Base-by-base conservation (phyloP, 35 echinoderm and acorn worm species). In the Eucidaris tribuloides region DNA sequence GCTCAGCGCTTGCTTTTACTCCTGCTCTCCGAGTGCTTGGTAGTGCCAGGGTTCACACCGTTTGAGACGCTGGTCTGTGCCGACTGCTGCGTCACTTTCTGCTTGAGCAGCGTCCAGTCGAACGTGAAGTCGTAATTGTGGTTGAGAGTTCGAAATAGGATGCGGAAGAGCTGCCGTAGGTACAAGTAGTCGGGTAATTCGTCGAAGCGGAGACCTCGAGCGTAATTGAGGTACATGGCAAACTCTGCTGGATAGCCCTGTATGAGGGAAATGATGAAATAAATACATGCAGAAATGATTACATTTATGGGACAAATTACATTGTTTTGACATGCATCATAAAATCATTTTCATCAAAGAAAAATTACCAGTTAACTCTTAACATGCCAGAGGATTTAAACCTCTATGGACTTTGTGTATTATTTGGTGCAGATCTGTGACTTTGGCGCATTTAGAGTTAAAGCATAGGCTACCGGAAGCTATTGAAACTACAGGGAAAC, bases 221-320 rank as follows among this genome's bases (percentile, higher is more conserved):
- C 82, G 46, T 93, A 98, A 71, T 98, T 98, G 61, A 98, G 87
- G 68, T 98, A 98, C 95, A 98, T 98, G 77, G 95, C 90, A 98
- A 98, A 98, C 82, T 98, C 95, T 20, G 95, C 95, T 65, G 95
- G 87, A 55, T 90, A 98, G 27, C 95, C 90, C 95, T 98, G 83
- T 22, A 55, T n/a, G n/a, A n/a, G n/a, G n/a, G n/a, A n/a, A n/a
- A n/a, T n/a, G n/a, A n/a, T n/a, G n/a, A n/a, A n/a, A n/a, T n/a
- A n/a, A n/a, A n/a, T n/a, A n/a, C n/a, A n/a, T n/a, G n/a, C n/a
- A n/a, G n/a, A n/a, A n/a, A n/a, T n/a, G n/a, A n/a, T n/a, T n/a
- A n/a, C n/a, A n/a, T n/a, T n/a, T n/a, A n/a, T n/a, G n/a, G n/a
- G n/a, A n/a, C n/a, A n/a, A n/a, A n/a, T n/a, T n/a, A n/a, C n/a